Conservation (phyloP, 1,140 invertebrate genomes). For the Hyles euphorbiae region DNA sequence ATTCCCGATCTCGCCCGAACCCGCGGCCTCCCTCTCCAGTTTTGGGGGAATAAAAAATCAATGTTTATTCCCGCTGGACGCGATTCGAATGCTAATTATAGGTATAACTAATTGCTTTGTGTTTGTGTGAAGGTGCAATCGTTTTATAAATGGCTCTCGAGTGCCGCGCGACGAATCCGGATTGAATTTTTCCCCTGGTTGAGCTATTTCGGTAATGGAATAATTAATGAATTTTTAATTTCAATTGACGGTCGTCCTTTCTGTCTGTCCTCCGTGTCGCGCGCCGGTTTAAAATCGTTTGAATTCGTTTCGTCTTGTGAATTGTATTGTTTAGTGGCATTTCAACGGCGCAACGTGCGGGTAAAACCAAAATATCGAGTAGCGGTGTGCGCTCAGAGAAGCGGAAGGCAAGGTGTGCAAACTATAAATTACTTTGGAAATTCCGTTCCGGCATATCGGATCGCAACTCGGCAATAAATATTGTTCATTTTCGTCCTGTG, state of each 20-base stretch:
- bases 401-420: conserved; percentile 41
- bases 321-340: background rate
- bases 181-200: conserved; percentile 25
- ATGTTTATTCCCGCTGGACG: conserved; percentile 68
- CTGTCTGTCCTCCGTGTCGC: too few species aligned
- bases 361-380: conserved; percentile 17
- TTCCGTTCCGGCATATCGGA: conserved; percentile 45
- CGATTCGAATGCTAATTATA: conserved; percentile 70
- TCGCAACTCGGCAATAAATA: conserved; percentile 56
- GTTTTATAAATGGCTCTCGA: conserved; percentile 41
- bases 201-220: conserved; percentile 16
- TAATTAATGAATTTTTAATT: conserved; percentile 15
- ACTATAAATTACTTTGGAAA: conserved; percentile 64
- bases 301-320: too few species aligned
- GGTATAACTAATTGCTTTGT: conserved; percentile 66
- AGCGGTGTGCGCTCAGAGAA: conserved; percentile 13
- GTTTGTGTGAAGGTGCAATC: conserved; percentile 48
- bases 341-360: background rate
- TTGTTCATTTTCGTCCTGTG: conserved; percentile 59
- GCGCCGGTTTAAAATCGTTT: too few species aligned
- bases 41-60: conserved; percentile 73
- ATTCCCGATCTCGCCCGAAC: conserved; percentile 52
- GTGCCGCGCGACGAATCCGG: conserved; percentile 17
- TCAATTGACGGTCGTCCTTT: background rate
- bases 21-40: conserved; percentile 50